Conservation (phyloP, 2,797 vertebrate species). For the Gallirallus australis region DNA sequence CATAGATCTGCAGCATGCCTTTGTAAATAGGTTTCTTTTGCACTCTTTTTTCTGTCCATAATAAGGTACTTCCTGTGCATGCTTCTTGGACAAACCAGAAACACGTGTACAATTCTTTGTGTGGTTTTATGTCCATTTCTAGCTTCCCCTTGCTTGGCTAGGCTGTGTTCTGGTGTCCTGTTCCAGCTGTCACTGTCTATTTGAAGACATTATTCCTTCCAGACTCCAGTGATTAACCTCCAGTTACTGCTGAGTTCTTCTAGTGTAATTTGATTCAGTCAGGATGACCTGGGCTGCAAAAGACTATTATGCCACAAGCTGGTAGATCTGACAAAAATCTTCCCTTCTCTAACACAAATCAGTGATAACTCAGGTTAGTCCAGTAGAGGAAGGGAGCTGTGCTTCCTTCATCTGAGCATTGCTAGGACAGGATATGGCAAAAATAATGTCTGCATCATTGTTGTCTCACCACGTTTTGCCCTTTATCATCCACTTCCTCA, state of each 20-base stretch:
- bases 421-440: background rate
- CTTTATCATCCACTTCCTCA: background rate
- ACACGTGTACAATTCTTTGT: background rate
- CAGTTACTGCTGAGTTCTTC: background rate
- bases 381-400: background rate
- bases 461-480: background rate
- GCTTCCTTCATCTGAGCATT: background rate
- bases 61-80: background rate
- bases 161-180: background rate
- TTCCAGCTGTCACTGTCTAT: fast-evolving
- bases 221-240: background rate
- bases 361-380: background rate
- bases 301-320: background rate
- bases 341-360: background rate
- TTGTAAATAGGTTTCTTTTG: background rate
- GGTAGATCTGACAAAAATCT: background rate
- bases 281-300: background rate
- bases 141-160: background rate
- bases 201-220: background rate
- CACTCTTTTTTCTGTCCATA: background rate
- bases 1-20: background rate
- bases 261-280: conserved; percentile 14
- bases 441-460: background rate
- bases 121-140: background rate
- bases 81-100: background rate